Evolutionary conservation across 2,888 invertebrate genomes (phyloP), one percentile per base, ranked within the genome.

Genomic region (Troides aeacus): DNA sequence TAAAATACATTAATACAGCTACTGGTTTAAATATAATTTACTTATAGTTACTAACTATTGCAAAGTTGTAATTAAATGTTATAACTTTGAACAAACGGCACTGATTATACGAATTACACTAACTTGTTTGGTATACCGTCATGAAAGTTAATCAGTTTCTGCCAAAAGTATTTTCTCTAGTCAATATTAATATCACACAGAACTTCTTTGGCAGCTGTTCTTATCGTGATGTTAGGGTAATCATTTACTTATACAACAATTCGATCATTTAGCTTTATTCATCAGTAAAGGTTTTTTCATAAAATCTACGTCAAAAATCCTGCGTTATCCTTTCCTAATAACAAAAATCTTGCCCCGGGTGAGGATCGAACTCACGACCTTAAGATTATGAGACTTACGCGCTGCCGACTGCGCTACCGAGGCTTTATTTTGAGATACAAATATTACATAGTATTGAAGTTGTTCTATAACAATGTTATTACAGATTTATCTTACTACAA

Each of bases 361-460:
- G 96, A 96, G 96, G 96, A 95, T 96, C 95, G 96, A 96, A 96
- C 96, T 96, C 96, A 96, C 96, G 96, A 95, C 96, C 96, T 96
- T 96, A 56, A 56, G 21, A 56, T 56, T 56, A 56, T 56, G 56
- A 56, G 56, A 56, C 56, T 56, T 56, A 56, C 56, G 56, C 56
- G 56, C 18, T 56, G 56, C 56, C 46, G 15, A 46, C 46, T 46
- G 46, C 46, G 46, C 46, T 46, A 46, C 46, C 46, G 46, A 46
- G 46, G 46, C 46, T 46, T 1, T 15, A 46, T 15, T 15, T 15
- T 4, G 12, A 2, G 3, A 12, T 15, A 46, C 3, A 46, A 46
- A 46, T 46, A 46, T 46, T 12, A 46, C 12, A 46, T 15, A 1
- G 46, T 46, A 46, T 46, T 56, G 6, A 56, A n/a, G 56, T 56